Base-by-base conservation (phyloP, 2,888 invertebrate genomes). In the Saturnia japonica region DNA sequence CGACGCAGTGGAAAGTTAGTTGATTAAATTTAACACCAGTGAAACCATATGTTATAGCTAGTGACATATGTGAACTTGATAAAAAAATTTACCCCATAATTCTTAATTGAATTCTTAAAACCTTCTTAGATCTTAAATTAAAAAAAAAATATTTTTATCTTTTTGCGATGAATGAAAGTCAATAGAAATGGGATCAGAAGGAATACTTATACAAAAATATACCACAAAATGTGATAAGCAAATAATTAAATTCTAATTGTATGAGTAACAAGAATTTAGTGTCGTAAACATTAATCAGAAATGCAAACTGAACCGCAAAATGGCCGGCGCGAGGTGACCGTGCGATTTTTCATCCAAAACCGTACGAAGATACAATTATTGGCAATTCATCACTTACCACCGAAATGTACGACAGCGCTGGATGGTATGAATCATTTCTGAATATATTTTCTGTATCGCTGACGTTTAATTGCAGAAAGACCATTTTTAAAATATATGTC, bases 311-410 rank as follows among this genome's bases (percentile, higher is more conserved):
- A 60, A 60, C 19, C 25, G 28, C 57, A 82, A 82, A 80, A 78
- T 74, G 73, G 75, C 71, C 45, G 73, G 60, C 68, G 34, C 75
- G 78, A 77, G 78, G 80, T 84, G 85, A 88, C 80, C 78, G 76
- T 78, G 79, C 80, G 76, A 88, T 90, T 88, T 88, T 88, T 89
- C 86, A 82, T 81, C 78, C 83, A 85, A 82, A 85, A 83, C 78
- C 82, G 85, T 88, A 86, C 83, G 77, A 80, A 64, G 82, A 78
- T 82, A 89, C 90, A 90, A 91, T 91, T 90, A 90, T 85, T 69
- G 78, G 83, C 82, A 84, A 87, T 91, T 89, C 88, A 90, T 90
- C 88, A 89, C 79, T 70, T 73, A 74, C 69, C 74, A 74, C 71
- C 72, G 68, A 75, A 76, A 72, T 74, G 78, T 74, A 75, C 78